Base-by-base conservation (phyloP, 1,140 invertebrate species). In the Papilio polytes region DNA sequence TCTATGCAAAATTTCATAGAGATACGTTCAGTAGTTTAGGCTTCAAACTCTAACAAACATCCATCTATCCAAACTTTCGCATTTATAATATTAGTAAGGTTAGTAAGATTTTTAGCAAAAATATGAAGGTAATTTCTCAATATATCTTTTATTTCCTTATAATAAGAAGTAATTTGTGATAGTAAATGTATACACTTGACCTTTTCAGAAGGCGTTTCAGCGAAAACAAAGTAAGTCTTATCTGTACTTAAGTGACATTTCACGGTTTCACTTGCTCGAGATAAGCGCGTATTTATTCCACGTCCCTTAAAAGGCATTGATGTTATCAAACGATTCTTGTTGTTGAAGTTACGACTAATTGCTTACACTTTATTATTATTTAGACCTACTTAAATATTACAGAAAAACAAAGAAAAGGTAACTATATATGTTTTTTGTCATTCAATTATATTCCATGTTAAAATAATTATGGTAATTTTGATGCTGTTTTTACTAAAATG, bases 241-340 rank as follows among this genome's bases (percentile, higher is more conserved):
- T 70, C 63, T 70, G 13, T 31, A 15, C 63, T 70, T 31, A 70
- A 31, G 63, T 36, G 63, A 70, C 63, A 36, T 36, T 70, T 70
- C 22, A 70, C 63, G 63, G 63, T 70, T 70, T 70, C 63, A 70
- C 63, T 70, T 70, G 26, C 26, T 70, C 63, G 22, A 70, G 63
- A 70, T 70, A 70, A 70, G 63, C 4, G 6, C 13, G 63, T 70
- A 70, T 70, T 70, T 31, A 70, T 70, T 70, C 63, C 10, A 70
- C 15, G 63, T 70, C 63, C 26, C 26, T 36, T 26, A 70, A 31
- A 36, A 36, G 12, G 26, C 10, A 31, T 18, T 31, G 26, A 66
- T 70, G 63, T 7, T 70, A 31, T 70, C 63, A 36, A 36, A 70
- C 13, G 26, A 70, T 70, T 70, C 12, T 70, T 70, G 63, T 70